Evolutionary conservation across 2,888 invertebrate species (phyloP).

Genomic region (Myathropa florea): DNA sequence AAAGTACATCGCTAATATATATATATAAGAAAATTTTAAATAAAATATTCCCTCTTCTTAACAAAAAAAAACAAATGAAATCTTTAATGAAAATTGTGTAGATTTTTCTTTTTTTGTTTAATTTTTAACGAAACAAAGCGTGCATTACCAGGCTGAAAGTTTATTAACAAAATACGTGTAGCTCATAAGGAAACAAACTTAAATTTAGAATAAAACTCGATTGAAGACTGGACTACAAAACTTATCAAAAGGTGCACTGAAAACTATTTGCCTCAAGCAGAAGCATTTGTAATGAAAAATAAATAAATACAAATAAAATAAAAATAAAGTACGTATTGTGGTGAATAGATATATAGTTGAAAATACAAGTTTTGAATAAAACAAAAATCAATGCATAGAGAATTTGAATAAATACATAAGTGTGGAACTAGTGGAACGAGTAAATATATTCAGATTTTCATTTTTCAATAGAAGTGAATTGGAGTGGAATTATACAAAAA

Average conservation of each 20-base stretch:
- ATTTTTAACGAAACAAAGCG: constrained; percentile 64
- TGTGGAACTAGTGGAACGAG: constrained; percentile 64
- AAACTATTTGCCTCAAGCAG: constrained; percentile 69
- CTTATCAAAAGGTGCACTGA: constrained; percentile 58
- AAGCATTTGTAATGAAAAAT: constrained; percentile 49
- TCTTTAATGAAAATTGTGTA: constrained; percentile 28
- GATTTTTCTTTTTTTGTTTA: constrained; percentile 14
- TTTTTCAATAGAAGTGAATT: constrained; percentile 58
- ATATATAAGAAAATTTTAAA: not conserved
- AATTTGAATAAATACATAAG: constrained; percentile 64
- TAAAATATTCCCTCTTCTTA: not conserved
- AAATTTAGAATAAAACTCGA: constrained; percentile 13
- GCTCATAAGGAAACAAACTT: constrained; percentile 21
- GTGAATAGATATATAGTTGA: constrained; percentile 24
- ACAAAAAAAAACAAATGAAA: not conserved
- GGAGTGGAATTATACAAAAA: constrained; percentile 43
- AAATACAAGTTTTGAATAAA: constrained; percentile 64
- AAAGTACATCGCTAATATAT: not conserved
- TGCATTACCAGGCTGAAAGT: constrained; percentile 66
- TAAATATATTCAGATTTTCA: constrained; percentile 34
- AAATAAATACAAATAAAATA: not conserved
- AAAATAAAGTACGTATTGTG: constrained; percentile 9
- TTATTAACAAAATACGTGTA: constrained; percentile 64
- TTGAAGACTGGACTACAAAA: constrained; percentile 47
- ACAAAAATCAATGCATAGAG: constrained; percentile 73